Evolutionary conservation across 2,888 invertebrate genomes (phyloP).

Genomic region (Mesorhabditis sp.): DNA sequence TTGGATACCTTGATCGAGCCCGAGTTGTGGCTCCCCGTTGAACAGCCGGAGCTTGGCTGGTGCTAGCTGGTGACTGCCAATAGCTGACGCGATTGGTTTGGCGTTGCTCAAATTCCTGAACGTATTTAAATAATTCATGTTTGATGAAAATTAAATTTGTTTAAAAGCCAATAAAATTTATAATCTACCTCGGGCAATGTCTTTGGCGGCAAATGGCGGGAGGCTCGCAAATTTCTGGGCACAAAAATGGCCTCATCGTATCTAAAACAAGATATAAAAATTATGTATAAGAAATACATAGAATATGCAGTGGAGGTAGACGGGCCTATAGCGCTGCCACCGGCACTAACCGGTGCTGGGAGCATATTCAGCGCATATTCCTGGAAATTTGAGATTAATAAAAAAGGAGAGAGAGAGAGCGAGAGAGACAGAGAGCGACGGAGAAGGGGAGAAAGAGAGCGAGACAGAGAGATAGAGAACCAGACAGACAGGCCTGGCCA

Average conservation of each 20-base stretch:
- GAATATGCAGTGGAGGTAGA: slow-evolving; percentile 4
- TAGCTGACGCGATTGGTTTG: not conserved
- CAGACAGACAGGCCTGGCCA: too few relatives aligned
- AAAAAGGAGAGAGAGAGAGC: too few relatives aligned
- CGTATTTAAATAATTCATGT: not conserved
- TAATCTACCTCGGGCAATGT: not conserved
- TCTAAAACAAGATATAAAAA: not conserved
- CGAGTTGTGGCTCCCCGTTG: too few relatives aligned
- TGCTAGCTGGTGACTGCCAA: not conserved
- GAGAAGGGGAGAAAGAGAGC: too few relatives aligned
- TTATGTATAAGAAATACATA: not conserved
- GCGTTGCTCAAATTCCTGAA: not conserved
- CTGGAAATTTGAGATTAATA: too few relatives aligned
- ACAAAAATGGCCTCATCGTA: slow-evolving; percentile 4
- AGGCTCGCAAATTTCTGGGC: not conserved
- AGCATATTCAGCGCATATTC: not conserved
- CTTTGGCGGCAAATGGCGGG: not conserved
- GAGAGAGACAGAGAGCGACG: too few relatives aligned
- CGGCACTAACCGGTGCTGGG: not conserved
- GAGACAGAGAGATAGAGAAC: too few relatives aligned
- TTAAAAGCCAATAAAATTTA: not conserved
- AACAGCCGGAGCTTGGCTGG: too few relatives aligned
- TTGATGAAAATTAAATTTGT: not conserved
- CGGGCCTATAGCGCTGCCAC: slow-evolving; percentile 5
- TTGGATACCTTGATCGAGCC: too few relatives aligned